A percentile compares a stretch with the other conserved stretches of the same genome.
phyloP scores from a whole-genome alignment of 2,888 invertebrate species.

The Erebia aethiops region DNA sequence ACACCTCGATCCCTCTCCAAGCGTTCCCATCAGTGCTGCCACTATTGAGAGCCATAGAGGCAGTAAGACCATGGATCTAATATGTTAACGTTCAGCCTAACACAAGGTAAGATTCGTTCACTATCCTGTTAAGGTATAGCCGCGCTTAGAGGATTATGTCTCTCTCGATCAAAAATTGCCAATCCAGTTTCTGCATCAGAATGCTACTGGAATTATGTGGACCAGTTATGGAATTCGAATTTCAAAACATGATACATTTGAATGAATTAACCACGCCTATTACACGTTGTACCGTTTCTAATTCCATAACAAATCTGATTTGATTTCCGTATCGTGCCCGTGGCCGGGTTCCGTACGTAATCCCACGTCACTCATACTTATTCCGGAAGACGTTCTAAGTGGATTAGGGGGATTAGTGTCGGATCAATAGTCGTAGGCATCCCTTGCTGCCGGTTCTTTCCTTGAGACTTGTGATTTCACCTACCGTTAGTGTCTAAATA shows the following conservation, averaged over 20 bases:
- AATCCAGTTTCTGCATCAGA: no score
- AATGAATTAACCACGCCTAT: slow-evolving; percentile 5
- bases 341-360: slow-evolving; percentile 52
- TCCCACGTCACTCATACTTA: slow-evolving; percentile 74
- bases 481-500: background rate
- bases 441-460: slow-evolving; percentile 48
- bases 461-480: slow-evolving; percentile 35
- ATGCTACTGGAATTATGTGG: no score
- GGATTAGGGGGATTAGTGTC: slow-evolving; percentile 70
- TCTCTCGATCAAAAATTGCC: no score
- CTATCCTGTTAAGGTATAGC: no score
- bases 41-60: no score
- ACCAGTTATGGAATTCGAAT: background rate
- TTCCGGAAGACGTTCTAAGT: slow-evolving; percentile 66
- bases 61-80: no score
- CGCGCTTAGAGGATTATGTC: no score
- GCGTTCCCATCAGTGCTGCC: no score
- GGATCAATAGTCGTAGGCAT: slow-evolving; percentile 63
- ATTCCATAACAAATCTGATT: slow-evolving; percentile 33
- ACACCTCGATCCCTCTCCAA: no score
- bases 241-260: background rate
- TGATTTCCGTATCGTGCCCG: slow-evolving; percentile 28
- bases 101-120: no score
- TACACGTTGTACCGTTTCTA: slow-evolving; percentile 17
- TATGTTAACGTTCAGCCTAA: no score